Base-by-base conservation (phyloP, 2,113 vertebrate genomes). In the Mugil cephalus region DNA sequence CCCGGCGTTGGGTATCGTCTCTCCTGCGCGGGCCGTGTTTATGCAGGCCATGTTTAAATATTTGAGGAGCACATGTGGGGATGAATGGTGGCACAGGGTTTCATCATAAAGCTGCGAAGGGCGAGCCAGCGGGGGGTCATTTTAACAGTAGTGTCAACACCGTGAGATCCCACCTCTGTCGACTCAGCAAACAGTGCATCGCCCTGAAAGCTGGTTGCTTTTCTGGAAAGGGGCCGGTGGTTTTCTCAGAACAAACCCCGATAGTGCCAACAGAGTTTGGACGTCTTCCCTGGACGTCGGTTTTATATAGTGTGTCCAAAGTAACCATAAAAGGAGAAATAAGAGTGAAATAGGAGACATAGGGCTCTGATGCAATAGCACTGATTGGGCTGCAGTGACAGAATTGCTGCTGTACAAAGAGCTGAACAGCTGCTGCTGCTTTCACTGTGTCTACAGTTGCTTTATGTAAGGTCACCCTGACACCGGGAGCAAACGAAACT, bases 1-100 rank as follows among this genome's bases (percentile, higher is more conserved):
- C 84, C 73, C 70, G 17, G 72, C 40, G 39, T 58, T 47, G 78
- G 72, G 82, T 84, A 76, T 85, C 86, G 71, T 87, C 69, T 60
- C 74, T 73, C 66, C 77, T 61, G 78, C 21, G 8, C 75, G 18
- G n/a, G 64, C 69, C 1, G 50, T 93, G 90, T 92, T 92, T 91
- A 88, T 87, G 82, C 69, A 88, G 67, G 53, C 69, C 74, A 35
- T 73, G 89, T 92, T 93, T 89, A 92, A 94, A 94, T 92, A 94
- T 94, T 93, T 92, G 91, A 93, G 82, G 72, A 93, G 91, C 90
- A 90, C 93, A 93, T 93, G 90, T 80, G 79, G 80, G 84, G 92
- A 83, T 92, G 91, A 90, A 88, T 69, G 83, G 89, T 88, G 83
- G 88, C 87, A 88, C 77, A 80, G 91, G 88, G 77, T 92, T 92